A percentile compares a stretch with the other conserved stretches of the same genome.
Conservation (phyloP, 1,140 invertebrate species). For the Elysia chlorotica region DNA sequence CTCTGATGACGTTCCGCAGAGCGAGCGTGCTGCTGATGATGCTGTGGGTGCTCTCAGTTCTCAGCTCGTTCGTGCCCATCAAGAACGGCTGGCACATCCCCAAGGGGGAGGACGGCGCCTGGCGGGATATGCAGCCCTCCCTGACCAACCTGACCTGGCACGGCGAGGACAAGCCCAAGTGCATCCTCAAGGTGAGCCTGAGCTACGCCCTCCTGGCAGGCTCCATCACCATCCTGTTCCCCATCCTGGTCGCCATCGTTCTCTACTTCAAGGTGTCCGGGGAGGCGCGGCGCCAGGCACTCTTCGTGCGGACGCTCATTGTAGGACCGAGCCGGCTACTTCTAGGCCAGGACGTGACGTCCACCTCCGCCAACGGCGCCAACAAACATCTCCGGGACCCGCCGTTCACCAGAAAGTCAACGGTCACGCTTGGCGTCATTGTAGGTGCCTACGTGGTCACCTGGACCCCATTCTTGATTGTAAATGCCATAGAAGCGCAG, state of each 20-base stretch:
- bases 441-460: slow-evolving; percentile 86
- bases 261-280: slow-evolving; percentile 51
- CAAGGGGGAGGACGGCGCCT: too few relatives aligned
- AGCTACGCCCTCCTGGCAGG: slow-evolving; percentile 42
- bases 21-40: slow-evolving; percentile 86
- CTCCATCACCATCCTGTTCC: slow-evolving; percentile 45
- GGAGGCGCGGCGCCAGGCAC: slow-evolving; percentile 50
- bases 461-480: slow-evolving; percentile 97
- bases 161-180: slow-evolving; percentile 36
- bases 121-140: too few relatives aligned
- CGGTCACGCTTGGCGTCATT: slow-evolving; percentile 55
- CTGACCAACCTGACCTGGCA: slow-evolving; percentile 46
- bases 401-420: slow-evolving; percentile 54
- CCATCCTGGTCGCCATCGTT: slow-evolving; percentile 48
- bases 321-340: slow-evolving; percentile 44
- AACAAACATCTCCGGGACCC: too few relatives aligned
- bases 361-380: slow-evolving; percentile 46
- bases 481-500: slow-evolving; percentile 92
- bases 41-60: slow-evolving; percentile 92
- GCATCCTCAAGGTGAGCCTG: slow-evolving; percentile 47
- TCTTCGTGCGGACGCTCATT: slow-evolving; percentile 45
- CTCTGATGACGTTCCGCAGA: slow-evolving; percentile 83
- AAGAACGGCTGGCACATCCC: slow-evolving; percentile 81
- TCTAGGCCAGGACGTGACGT: slow-evolving; percentile 43
- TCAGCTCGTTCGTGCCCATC: slow-evolving; percentile 96